Evolutionary conservation across 2,113 vertebrate genomes (phyloP).

Genomic region (Neolamprologus fasciatus): DNA sequence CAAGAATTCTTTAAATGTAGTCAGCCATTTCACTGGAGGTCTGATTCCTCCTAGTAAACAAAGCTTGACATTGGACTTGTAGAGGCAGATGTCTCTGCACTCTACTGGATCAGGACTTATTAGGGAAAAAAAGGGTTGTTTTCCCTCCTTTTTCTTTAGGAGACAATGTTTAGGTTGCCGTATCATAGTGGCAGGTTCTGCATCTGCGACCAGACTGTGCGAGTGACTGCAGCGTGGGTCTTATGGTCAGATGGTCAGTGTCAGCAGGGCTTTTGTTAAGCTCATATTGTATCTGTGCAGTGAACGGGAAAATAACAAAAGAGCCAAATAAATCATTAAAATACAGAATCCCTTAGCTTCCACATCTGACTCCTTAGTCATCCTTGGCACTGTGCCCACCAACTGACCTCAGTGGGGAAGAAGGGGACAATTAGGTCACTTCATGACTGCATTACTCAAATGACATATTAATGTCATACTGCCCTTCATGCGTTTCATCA

Average conservation of each 20-base stretch:
- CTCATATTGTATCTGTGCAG: constrained; percentile 66
- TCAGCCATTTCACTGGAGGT: constrained; percentile 12
- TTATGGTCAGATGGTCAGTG: constrained; percentile 64
- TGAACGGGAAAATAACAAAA: constrained; percentile 66
- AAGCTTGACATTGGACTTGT: constrained; percentile 24
- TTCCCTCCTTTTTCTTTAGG: neutral
- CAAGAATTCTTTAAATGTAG: constrained; percentile 53
- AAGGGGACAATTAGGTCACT: constrained; percentile 62
- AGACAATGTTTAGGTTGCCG: neutral
- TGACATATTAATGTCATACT: constrained; percentile 61
- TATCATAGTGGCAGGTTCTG: constrained; percentile 7
- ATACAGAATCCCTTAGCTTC: constrained; percentile 54
- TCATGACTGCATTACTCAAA: constrained; percentile 56
- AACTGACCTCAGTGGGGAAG: constrained; percentile 39
- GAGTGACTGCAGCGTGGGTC: constrained; percentile 44
- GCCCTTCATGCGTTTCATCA: constrained; percentile 50
- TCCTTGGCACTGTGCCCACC: constrained; percentile 30
- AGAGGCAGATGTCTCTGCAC: neutral
- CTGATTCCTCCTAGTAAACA: constrained; percentile 24
- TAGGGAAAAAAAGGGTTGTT: neutral
- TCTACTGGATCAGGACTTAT: neutral
- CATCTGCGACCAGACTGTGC: constrained; percentile 25
- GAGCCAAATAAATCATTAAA: constrained; percentile 66
- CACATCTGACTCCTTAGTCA: constrained; percentile 64
- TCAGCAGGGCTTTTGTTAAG: constrained; percentile 62